These are phyloP conservation scores for Lasioglossum villosulum DNA, from an alignment of 2,888 invertebrate species.

Conservation along the genomic window DNA sequence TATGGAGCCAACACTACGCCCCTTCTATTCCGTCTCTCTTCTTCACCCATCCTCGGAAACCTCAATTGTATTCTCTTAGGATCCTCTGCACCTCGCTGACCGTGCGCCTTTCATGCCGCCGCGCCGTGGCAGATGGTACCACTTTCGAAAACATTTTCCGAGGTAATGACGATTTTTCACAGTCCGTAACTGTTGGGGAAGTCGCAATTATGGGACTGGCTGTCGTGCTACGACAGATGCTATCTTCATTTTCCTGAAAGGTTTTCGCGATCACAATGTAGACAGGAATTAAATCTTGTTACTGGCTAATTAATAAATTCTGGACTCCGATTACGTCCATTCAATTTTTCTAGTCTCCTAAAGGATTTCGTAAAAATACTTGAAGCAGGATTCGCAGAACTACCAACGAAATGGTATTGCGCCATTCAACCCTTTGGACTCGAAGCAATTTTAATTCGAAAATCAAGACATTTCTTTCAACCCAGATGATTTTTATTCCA, in stretches of 20 bases:
- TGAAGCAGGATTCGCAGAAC: too few species aligned
- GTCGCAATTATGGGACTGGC: neutral
- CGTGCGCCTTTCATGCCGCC: constrained; percentile 49
- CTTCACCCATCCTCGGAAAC: constrained; percentile 63
- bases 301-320: neutral
- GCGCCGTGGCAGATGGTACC: constrained; percentile 44
- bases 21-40: constrained; percentile 59
- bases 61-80: constrained; percentile 73
- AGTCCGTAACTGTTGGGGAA: neutral
- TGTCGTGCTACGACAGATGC: neutral
- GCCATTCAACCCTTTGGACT: too few species aligned
- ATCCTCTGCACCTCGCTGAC: constrained; percentile 48
- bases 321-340: too few species aligned
- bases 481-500: too few species aligned
- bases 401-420: too few species aligned
- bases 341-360: too few species aligned
- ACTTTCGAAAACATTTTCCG: constrained; percentile 25
- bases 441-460: too few species aligned
- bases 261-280: neutral
- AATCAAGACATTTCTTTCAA: too few species aligned
- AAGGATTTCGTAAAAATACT: too few species aligned
- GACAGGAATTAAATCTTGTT: neutral
- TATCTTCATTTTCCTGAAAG: neutral
- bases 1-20: constrained; percentile 78
- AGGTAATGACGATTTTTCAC: neutral